A percentile compares a stretch with the other conserved stretches of the same genome.
These are phyloP conservation scores for Leptinotarsa lineolata DNA, from an alignment of 1,140 invertebrate genomes.

Conservation along the genomic window DNA sequence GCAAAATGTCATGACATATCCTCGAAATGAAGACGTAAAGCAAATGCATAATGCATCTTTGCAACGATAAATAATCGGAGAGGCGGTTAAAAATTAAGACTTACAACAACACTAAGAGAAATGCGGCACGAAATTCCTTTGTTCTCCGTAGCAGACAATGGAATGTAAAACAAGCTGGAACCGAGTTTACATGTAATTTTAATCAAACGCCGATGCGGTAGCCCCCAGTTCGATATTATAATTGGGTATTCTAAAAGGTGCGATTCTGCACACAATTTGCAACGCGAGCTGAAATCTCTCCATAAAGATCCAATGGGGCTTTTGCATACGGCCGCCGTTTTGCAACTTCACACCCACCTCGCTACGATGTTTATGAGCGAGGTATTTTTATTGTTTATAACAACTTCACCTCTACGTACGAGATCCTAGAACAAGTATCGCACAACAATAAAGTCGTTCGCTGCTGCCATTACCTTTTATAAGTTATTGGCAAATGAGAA, in stretches of 20 bases:
- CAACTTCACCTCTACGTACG: slow-evolving; percentile 24
- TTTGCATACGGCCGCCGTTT: slow-evolving; percentile 46
- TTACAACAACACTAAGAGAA: slow-evolving; percentile 49
- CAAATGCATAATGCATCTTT: slow-evolving; percentile 49
- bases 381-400: slow-evolving; percentile 50
- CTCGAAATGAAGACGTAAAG: slow-evolving; percentile 41
- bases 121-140: slow-evolving; percentile 54
- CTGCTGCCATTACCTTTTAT: slow-evolving; percentile 8
- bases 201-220: slow-evolving; percentile 52
- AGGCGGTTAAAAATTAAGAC: slow-evolving; percentile 54
- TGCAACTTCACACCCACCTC: slow-evolving; percentile 48
- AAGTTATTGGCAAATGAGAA: slow-evolving; percentile 15
- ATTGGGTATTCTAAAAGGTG: slow-evolving; percentile 51
- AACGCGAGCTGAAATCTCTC: slow-evolving; percentile 43
- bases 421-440: slow-evolving; percentile 26
- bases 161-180: slow-evolving; percentile 56
- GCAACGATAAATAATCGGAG: slow-evolving; percentile 48
- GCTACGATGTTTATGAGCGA: slow-evolving; percentile 34
- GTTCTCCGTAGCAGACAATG: slow-evolving; percentile 54
- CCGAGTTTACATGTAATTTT: slow-evolving; percentile 55
- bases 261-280: slow-evolving; percentile 56
- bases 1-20: background rate
- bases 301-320: slow-evolving; percentile 45
- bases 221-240: slow-evolving; percentile 52
- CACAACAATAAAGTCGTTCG: slow-evolving; percentile 24